Evolutionary conservation across 2,797 vertebrate genomes (phyloP).

Genomic region (Enteromius thamalakanensis): DNA sequence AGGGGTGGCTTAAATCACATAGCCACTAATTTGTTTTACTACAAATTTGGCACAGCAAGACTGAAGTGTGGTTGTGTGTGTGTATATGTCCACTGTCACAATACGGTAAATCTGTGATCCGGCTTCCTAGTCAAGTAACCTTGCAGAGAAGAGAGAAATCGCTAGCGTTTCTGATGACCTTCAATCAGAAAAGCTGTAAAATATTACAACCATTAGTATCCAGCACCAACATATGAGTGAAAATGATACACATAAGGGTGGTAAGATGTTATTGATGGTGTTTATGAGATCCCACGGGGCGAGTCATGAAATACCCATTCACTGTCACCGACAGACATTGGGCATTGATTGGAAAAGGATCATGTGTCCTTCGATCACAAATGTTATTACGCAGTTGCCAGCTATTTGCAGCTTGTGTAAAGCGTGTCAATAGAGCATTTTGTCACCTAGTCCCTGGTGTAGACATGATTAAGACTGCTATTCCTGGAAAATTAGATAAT

Average conservation of each 20-base stretch:
- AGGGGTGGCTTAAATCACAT: constrained; percentile 11
- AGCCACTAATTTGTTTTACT: constrained; percentile 39
- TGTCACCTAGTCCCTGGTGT: constrained; percentile 31
- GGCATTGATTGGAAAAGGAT: constrained; percentile 57
- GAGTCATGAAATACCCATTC: constrained; percentile 43
- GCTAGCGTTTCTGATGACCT: constrained; percentile 48
- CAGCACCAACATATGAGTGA: constrained; percentile 44
- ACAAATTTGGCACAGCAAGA: constrained; percentile 23
- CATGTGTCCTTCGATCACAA: constrained; percentile 58
- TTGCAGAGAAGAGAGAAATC: constrained; percentile 13
- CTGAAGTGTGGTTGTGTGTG: constrained; percentile 25
- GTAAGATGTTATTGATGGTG: constrained; percentile 58
- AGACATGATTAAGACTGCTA: constrained; percentile 34
- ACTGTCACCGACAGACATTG: constrained; percentile 48
- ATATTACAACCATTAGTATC: constrained; percentile 57
- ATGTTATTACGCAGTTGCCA: constrained; percentile 53
- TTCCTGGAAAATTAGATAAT: constrained; percentile 49
- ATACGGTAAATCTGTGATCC: constrained; percentile 11
- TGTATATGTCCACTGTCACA: constrained; percentile 7
- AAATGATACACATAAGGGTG: constrained; percentile 56
- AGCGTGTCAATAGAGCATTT: constrained; percentile 52
- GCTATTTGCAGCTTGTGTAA: constrained; percentile 45
- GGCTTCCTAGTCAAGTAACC: constrained; percentile 20
- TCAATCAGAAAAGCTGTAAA: constrained; percentile 51
- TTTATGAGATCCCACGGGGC: constrained; percentile 51